Base-by-base conservation (phyloP, 2,113 vertebrate genomes). In the Tichodroma muraria region DNA sequence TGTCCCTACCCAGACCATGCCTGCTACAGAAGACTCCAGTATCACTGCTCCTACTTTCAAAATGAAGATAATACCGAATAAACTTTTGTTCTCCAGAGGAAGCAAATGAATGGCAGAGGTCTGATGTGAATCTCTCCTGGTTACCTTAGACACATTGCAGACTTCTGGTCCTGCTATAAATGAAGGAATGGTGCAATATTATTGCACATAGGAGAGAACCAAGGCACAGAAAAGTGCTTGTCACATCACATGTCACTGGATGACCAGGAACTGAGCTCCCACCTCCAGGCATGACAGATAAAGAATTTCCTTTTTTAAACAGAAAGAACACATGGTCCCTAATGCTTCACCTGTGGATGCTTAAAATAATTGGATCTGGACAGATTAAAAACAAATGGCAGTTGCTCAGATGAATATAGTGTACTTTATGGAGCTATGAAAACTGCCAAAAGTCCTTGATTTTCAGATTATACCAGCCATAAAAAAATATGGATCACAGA, bases 331-430 rank as follows among this genome's bases (percentile, higher is more conserved):
- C 50, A 15, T 59, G 52, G 79, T 44, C 63, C 70, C 47, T 90
- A 90, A 95, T 71, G 88, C 44, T 86, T 88, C 93, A 94, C 79
- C 87, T 91, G 93, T 66, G 84, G 50, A 63, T 60, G 72, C 63
- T 96, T 95, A 80, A 91, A 96, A 95, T 92, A 91, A 96, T 77
- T 82, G 63, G 54, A 91, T 91, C 54, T 93, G 81, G 91, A 85
- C 88, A 88, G 75, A 94, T 56, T 70, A 89, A 91, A 93, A 88
- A 86, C 70, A 89, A 95, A 85, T 40, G 49, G 72, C 85, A 88
- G 64, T 52, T 80, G 81, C 68, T 83, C 60, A 49, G 85, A 94
- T 80, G 79, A 93, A 88, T 59, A 70, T 6, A 80, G 35, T 49
- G 25, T 54, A 70, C 94, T 85, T 57, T 30, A 70, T n/a, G 38